Percentiles rank a stretch among this genome's conserved stretches.
phyloP scores from a whole-genome alignment of 1,140 invertebrate genomes.

The Magallana ariakensis region DNA sequence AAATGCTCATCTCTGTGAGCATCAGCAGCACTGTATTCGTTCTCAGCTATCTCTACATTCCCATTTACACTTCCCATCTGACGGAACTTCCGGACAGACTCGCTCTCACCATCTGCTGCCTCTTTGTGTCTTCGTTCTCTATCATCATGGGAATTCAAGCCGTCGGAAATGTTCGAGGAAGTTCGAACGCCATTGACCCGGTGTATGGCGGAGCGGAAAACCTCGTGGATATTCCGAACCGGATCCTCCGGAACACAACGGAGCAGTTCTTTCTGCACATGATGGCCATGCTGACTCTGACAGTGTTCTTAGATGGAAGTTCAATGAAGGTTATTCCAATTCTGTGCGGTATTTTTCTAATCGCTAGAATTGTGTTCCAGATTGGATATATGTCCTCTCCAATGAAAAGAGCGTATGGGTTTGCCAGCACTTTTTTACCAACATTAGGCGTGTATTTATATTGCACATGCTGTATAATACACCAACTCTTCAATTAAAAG shows the following conservation, averaged over 20 bases:
- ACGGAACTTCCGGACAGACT: neutral
- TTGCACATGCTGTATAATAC: slow-evolving; percentile 34
- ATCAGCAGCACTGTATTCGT: neutral
- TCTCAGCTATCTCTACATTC: neutral
- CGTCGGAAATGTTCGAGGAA: neutral
- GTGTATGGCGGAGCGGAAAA: neutral
- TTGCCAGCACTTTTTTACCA: slow-evolving; percentile 19
- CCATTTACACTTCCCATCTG: neutral
- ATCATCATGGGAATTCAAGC: neutral
- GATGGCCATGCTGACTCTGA: neutral
- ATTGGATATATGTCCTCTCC: neutral
- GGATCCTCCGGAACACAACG: slow-evolving; percentile 36
- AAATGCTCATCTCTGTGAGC: neutral
- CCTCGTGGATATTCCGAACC: slow-evolving; percentile 41
- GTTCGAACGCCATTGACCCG: neutral
- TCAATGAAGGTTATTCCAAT: slow-evolving; percentile 33
- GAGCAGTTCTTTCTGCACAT: slow-evolving; percentile 46
- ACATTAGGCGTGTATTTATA: slow-evolving; percentile 28
- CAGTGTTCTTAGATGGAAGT: neutral
- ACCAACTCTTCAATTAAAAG: too few species aligned
- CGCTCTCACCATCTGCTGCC: neutral
- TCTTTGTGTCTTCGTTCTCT: neutral
- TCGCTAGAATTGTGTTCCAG: slow-evolving; percentile 25
- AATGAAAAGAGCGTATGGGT: slow-evolving; percentile 21
- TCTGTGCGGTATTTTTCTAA: slow-evolving; percentile 20